Conservation (phyloP, 2,888 invertebrate genomes). For the Chloroclysta siterata region DNA sequence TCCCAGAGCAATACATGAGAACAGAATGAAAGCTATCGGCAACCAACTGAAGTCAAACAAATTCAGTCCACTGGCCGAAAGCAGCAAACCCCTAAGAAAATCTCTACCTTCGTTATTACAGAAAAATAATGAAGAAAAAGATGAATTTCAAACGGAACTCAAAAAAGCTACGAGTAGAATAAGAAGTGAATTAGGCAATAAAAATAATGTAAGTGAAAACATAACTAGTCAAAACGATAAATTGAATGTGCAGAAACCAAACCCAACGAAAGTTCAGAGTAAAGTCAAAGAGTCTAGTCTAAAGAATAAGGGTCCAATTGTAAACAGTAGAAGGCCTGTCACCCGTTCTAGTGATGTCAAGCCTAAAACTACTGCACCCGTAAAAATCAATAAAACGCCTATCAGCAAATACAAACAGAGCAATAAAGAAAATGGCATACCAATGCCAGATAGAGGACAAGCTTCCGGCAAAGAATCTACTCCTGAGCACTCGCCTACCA, state of each 20-base stretch:
- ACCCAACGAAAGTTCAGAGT: conserved; percentile 78
- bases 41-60: conserved; percentile 67
- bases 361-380: conserved; percentile 55
- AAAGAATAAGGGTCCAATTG: conserved; percentile 56
- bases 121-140: conserved; percentile 82
- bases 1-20: conserved; percentile 66
- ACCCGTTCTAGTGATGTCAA: conserved; percentile 67
- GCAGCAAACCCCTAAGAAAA: conserved; percentile 77
- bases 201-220: conserved; percentile 75
- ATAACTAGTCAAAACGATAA: conserved; percentile 79
- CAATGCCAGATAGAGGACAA: conserved; percentile 81
- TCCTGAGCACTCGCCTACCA: conserved; percentile 85
- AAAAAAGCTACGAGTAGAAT: conserved; percentile 82
- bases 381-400: conserved; percentile 51
- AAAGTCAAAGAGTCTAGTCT: conserved; percentile 84
- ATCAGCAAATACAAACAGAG: conserved; percentile 62
- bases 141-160: conserved; percentile 82
- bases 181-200: conserved; percentile 78
- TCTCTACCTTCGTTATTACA: conserved; percentile 82
- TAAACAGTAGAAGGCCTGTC: conserved; percentile 63
- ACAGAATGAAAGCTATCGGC: conserved; percentile 65
- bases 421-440: conserved; percentile 63
- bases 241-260: conserved; percentile 63
- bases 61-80: conserved; percentile 63
- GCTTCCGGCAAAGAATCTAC: conserved; percentile 87